These are phyloP conservation scores for Pao palembangensis DNA, from an alignment of 2,113 vertebrate genomes.

Conservation along the genomic window DNA sequence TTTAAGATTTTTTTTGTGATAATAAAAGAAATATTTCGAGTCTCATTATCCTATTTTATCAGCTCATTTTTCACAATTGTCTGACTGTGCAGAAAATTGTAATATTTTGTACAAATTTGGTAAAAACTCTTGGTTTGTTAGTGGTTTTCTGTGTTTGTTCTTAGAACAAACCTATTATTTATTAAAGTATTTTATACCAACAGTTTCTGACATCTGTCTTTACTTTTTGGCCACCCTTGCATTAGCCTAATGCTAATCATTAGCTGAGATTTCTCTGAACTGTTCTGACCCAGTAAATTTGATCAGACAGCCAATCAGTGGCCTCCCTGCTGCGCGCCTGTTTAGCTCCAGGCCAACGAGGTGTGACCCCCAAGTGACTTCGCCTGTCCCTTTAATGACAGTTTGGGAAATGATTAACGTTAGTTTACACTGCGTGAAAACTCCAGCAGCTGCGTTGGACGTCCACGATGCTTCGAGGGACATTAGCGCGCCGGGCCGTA, in stretches of 20 bases:
- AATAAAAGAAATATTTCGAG: not conserved
- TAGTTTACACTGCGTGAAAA: conserved; percentile 24
- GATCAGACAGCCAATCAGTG: conserved; percentile 20
- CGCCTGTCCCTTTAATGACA: conserved; percentile 30
- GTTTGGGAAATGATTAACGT: conserved; percentile 58
- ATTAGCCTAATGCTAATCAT: not conserved
- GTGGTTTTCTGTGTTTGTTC: conserved; percentile 81
- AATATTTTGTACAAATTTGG: conserved; percentile 81
- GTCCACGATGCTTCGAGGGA: conserved; percentile 31
- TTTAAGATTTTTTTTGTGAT: conserved; percentile 18
- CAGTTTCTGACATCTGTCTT: not conserved
- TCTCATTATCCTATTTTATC: conserved; percentile 27
- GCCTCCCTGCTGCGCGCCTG: conserved; percentile 12
- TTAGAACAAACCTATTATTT: conserved; percentile 84
- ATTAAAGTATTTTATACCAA: conserved; percentile 93
- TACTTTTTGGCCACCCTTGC: not conserved
- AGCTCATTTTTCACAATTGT: conserved; percentile 16
- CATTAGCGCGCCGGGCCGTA: conserved; percentile 22
- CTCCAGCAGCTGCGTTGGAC: conserved; percentile 45
- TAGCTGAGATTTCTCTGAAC: too few species aligned
- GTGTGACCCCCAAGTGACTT: conserved; percentile 9
- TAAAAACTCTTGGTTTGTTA: conserved; percentile 82
- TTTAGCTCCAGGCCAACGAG: conserved; percentile 25
- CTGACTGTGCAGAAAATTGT: conserved; percentile 66
- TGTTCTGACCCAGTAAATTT: not conserved